Evolutionary conservation across 2,888 invertebrate genomes (phyloP), one percentile per base, ranked within the genome.

Genomic region (Drosophila ustulata): DNA sequence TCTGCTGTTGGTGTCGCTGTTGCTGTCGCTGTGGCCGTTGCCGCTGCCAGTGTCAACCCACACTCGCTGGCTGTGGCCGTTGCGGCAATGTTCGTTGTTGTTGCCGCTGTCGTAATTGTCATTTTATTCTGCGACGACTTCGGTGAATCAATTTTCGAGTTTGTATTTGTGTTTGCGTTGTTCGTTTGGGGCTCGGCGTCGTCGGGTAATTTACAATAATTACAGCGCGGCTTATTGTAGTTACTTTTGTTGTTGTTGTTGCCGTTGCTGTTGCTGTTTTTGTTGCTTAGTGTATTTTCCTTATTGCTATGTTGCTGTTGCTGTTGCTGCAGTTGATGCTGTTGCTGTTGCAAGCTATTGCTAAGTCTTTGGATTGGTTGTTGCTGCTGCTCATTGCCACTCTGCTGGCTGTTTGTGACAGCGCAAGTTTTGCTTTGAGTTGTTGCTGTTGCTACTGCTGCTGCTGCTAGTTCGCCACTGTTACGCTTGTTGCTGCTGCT

Each of bases 311-410:
- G 70, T 80, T 86, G 82, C 71, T 62, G 78, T 71, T 74, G 71
- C 53, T 71, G 74, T 56, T 74, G 77, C 52, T 67, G 71, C 53
- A 70, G 74, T 56, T 74, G 77, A 50, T 67, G 71, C 58, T 72
- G 73, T 53, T 75, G 74, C 58, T 82, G 72, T 82, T 86, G 83
- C 80, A 80, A 80, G 75, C 78, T 82, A 89, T 87, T 85, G 80
- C 90, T 90, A 90, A 89, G 89, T 91, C 91, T 91, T 91, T 91
- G 91, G 90, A 82, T 90, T 86, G 78, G 78, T 80, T 85, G 83
- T 76, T 69, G 80, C 72, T 75, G 71, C 58, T 76, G 82, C 75
- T 82, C 82, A 82, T 82, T 86, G 83, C 84, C 88, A 77, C 83
- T 84, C 67, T 64, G 80, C 88, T 66, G 82, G 78, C 68, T 66